Evolutionary conservation across 92 coral and sea anemone species (phyloP).

Genomic region (Zoanthus solanderi): DNA sequence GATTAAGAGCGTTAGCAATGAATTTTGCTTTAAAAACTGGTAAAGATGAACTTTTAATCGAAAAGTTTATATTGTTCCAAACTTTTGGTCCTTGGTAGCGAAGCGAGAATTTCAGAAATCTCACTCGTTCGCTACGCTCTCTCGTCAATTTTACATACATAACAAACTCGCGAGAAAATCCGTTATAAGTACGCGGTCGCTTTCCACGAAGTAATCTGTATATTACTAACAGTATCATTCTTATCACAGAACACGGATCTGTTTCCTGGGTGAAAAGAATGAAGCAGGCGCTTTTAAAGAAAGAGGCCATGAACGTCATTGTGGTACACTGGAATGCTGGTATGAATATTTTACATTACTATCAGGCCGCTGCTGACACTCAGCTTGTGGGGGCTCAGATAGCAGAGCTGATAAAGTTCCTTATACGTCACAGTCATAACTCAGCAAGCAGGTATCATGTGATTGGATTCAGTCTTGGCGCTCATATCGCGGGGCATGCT

Average conservation of each 20-base stretch:
- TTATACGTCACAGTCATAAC: constrained; percentile 59
- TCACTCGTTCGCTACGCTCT: too few species aligned
- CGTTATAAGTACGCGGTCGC: too few species aligned
- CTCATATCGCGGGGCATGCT: constrained; percentile 78
- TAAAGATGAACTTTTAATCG: too few species aligned
- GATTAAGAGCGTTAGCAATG: too few species aligned
- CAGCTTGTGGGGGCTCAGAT: constrained; percentile 85
- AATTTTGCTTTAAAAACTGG: too few species aligned
- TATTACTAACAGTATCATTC: neutral
- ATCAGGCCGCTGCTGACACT: constrained; percentile 73
- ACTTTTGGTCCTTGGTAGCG: too few species aligned
- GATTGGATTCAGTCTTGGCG: constrained; percentile 36
- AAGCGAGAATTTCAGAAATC: too few species aligned
- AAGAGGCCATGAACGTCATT: constrained; percentile 73
- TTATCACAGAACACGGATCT: constrained; percentile 56
- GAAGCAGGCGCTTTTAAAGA: constrained; percentile 59
- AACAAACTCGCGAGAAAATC: too few species aligned
- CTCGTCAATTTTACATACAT: too few species aligned
- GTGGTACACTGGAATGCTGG: constrained; percentile 75
- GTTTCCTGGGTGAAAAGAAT: constrained; percentile 75
- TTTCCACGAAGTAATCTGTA: too few species aligned
- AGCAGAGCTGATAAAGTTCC: constrained; percentile 74
- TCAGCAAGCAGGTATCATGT: constrained; percentile 40
- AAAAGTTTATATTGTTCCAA: too few species aligned
- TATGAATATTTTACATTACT: constrained; percentile 46